Evolutionary conservation across 2,113 vertebrate genomes (phyloP).

Genomic region (Cavia porcellus): DNA sequence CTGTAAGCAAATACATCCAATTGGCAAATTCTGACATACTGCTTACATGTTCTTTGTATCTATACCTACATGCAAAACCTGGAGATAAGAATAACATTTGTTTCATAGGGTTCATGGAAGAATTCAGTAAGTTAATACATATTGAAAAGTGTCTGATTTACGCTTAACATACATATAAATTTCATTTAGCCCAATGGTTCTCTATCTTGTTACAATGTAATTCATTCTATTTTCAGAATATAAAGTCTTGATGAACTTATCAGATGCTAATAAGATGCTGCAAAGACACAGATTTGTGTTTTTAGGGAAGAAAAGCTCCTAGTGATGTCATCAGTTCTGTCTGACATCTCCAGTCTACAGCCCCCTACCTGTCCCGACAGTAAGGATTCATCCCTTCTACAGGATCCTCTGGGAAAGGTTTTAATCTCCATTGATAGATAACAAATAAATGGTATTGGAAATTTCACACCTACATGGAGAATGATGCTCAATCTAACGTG

Average conservation of each 20-base stretch:
- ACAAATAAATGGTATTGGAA: constrained; percentile 54
- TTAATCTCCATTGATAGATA: constrained; percentile 63
- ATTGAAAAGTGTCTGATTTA: neutral
- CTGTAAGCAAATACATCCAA: neutral
- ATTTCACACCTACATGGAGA: constrained; percentile 59
- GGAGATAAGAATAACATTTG: neutral
- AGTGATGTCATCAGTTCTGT: neutral
- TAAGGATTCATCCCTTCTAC: neutral
- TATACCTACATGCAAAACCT: neutral
- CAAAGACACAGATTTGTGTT: neutral
- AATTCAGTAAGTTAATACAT: neutral
- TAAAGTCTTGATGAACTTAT: neutral
- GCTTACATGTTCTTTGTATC: neutral
- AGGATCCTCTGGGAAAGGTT: constrained; percentile 3
- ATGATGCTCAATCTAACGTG: constrained; percentile 61
- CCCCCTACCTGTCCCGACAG: neutral
- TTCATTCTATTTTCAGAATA: neutral
- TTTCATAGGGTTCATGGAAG: neutral
- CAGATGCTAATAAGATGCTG: neutral
- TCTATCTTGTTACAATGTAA: neutral
- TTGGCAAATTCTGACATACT: neutral
- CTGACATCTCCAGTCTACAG: constrained; percentile 11
- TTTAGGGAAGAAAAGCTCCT: constrained; percentile 18
- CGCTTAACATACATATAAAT: neutral
- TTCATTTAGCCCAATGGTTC: neutral